Evolutionary conservation across 2,888 invertebrate genomes (phyloP).

Genomic region (Gari tellinella): DNA sequence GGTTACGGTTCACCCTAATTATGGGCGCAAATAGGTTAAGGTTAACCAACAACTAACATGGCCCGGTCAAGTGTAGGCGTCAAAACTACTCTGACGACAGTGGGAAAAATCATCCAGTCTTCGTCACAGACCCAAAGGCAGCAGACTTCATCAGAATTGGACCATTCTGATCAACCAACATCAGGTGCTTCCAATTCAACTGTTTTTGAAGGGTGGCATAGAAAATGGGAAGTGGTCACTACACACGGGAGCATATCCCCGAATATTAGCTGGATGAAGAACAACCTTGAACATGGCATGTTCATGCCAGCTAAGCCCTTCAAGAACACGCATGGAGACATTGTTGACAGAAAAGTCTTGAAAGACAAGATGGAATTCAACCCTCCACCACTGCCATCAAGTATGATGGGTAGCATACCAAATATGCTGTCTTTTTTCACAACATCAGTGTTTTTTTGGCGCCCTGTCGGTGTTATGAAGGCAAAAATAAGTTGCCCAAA

Average conservation of each 20-base stretch:
- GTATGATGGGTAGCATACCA: conserved; percentile 9
- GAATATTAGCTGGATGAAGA: conserved; percentile 9
- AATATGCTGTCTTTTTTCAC: conserved; percentile 11
- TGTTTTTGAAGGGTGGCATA: conserved; percentile 2
- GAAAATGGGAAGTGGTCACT: conserved; percentile 2
- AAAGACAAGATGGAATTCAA: conserved; percentile 10
- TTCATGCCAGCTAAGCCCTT: conserved; percentile 7
- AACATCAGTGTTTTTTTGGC: conserved; percentile 6
- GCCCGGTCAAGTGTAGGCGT: background rate
- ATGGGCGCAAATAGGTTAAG: too few species aligned
- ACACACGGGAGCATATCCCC: background rate
- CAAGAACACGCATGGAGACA: background rate
- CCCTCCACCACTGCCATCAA: conserved; percentile 11
- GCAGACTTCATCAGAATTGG: too few species aligned
- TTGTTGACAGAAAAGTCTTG: background rate
- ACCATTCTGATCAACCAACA: too few species aligned
- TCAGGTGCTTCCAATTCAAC: background rate
- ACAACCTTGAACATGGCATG: conserved; percentile 6
- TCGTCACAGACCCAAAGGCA: too few species aligned
- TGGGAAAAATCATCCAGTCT: too few species aligned
- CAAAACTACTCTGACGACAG: background rate
- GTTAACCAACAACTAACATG: too few species aligned
- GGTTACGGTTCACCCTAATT: too few species aligned
- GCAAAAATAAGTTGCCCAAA: conserved; percentile 14
- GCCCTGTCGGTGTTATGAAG: conserved; percentile 11